Evolutionary conservation across 2,888 invertebrate species (phyloP), one percentile per base, ranked within the genome.

Genomic region (Brenthis hecate): DNA sequence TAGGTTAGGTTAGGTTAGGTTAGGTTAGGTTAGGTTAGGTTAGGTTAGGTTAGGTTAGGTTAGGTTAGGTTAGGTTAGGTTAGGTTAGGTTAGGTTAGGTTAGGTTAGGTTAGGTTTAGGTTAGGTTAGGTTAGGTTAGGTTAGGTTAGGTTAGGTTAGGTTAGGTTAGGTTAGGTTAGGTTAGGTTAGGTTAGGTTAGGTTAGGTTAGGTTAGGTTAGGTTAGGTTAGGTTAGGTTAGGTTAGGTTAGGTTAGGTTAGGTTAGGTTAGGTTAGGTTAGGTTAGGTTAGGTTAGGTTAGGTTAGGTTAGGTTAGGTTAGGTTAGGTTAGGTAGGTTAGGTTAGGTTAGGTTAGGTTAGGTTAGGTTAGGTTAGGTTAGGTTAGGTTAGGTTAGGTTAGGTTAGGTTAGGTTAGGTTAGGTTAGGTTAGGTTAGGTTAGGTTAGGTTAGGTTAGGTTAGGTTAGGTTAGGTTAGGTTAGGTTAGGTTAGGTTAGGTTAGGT

Each of bases 381-480:
- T 70, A 69, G 72, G 70, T 70, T 73, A 69, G 70, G 72, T 73
- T 73, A 72, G 71, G 72, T 72, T 71, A 69, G 74, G 72, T 71
- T 74, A 72, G 74, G 74, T 72, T 74, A 69, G 71, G 71, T 73
- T 72, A 72, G 72, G 72, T 70, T 72, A 71, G 73, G 72, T 74
- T 74, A 71, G 73, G 70, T 72, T 70, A 70, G 72, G 69, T 72
- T 70, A 72, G n/a, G 73, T 74, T 74, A 71, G 73, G 72, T 72
- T 72, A 70, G 74, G 72, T 74, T 70, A 64, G 66, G 66, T 70
- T 66, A 62, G 67, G 57, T 67, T 67, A 67, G 67, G 67, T 64
- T 66, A 60, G 71, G 68, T 65, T 67, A 65, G 71, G 71, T 70
- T 67, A 69, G 69, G 69, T 71, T 66, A 72, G 71, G 70, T 70